Percentiles rank a stretch among this genome's conserved stretches.
phyloP scores from a whole-genome alignment of 1,140 invertebrate genomes.

The Chironomus tepperi region DNA sequence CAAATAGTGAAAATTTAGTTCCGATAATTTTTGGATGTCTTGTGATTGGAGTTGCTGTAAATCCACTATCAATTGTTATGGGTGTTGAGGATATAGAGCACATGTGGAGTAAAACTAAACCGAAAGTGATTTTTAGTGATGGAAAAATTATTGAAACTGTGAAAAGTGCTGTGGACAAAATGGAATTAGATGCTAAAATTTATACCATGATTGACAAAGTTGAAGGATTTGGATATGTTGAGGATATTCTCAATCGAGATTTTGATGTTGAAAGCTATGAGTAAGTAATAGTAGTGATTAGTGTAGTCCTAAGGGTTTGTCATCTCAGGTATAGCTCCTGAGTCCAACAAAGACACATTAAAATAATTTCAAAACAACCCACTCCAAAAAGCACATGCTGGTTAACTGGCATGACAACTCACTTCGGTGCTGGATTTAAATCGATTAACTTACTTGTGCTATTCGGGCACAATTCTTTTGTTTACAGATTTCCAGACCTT shows the following conservation, averaged over 20 bases:
- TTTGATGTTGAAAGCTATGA: not conserved
- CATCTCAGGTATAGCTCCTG: too few relatives aligned
- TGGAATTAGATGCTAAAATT: slow-evolving; percentile 30
- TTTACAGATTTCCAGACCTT: slow-evolving; percentile 24
- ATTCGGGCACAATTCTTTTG: too few relatives aligned
- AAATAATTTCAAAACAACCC: too few relatives aligned
- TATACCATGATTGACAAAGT: slow-evolving; percentile 35
- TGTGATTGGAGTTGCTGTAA: slow-evolving; percentile 37
- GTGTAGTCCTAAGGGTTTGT: too few relatives aligned
- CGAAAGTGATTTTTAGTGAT: slow-evolving; percentile 37
- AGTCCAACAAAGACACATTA: too few relatives aligned
- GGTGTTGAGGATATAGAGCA: slow-evolving; percentile 28
- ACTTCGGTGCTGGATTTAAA: too few relatives aligned
- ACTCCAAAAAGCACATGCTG: too few relatives aligned
- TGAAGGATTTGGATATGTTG: not conserved
- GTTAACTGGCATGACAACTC: too few relatives aligned
- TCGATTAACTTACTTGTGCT: too few relatives aligned
- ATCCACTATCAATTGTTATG: slow-evolving; percentile 33
- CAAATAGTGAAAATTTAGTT: slow-evolving; percentile 22
- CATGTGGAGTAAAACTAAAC: slow-evolving; percentile 35
- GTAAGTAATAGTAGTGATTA: too few relatives aligned
- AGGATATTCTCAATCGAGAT: not conserved
- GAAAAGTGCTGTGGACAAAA: slow-evolving; percentile 31
- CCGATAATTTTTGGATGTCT: slow-evolving; percentile 31
- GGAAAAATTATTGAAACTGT: slow-evolving; percentile 32